A percentile compares a stretch with the other conserved stretches of the same genome.
phyloP scores from a whole-genome alignment of 2,888 invertebrate species.

The Scelioninae gen. 2 region DNA sequence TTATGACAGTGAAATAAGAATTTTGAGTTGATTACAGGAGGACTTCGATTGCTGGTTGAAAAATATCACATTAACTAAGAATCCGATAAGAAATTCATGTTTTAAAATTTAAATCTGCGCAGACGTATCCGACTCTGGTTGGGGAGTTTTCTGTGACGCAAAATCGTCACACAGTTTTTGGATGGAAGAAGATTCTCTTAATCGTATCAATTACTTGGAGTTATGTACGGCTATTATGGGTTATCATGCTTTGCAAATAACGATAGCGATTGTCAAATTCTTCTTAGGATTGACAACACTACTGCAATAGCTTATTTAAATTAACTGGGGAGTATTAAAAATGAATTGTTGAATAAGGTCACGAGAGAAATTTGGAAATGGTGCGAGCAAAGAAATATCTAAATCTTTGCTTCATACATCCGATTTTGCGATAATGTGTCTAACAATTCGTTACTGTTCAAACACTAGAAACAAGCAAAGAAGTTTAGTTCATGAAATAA shows the following conservation, averaged over 20 bases:
- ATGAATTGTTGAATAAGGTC: constrained; percentile 28
- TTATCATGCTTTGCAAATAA: constrained; percentile 25
- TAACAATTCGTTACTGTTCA: too few relatives aligned
- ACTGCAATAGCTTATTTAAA: constrained; percentile 43
- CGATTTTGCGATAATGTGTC: too few relatives aligned
- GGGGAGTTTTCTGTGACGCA: constrained; percentile 17
- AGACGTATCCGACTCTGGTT: too few relatives aligned
- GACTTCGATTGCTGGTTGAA: constrained; percentile 27
- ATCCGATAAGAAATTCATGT: too few relatives aligned
- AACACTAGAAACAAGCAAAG: too few relatives aligned
- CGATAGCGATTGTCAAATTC: too few relatives aligned
- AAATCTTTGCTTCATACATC: constrained; percentile 34
- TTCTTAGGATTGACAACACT: constrained; percentile 25
- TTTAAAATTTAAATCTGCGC: too few relatives aligned
- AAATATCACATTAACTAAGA: too few relatives aligned
- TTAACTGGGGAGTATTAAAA: constrained; percentile 26
- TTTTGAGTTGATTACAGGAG: not conserved
- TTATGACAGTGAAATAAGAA: constrained; percentile 4
- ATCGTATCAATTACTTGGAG: constrained; percentile 12
- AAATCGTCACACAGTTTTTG: constrained; percentile 20
- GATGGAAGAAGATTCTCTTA: constrained; percentile 1
- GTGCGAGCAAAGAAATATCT: constrained; percentile 28
- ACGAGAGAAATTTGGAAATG: constrained; percentile 30
- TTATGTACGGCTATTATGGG: constrained; percentile 13
- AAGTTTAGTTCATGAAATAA: too few relatives aligned